Conservation (phyloP, 2,113 vertebrate genomes). For the cattle (Bos taurus) region ARS-UCD2.0 NC_037339.1:50214001-50214500, state of each 20-base stretch:
- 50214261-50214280: background rate
- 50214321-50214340: slow-evolving; percentile 48
- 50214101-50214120: background rate
- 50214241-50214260: slow-evolving; percentile 23
- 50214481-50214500: slow-evolving; percentile 5
- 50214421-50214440: background rate
- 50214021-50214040: slow-evolving; percentile 1
- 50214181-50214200: background rate
- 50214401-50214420: slow-evolving; percentile 18
- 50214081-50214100: slow-evolving; percentile 15
- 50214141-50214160: background rate
- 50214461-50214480: background rate
- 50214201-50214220: background rate
- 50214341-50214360: slow-evolving; percentile 14
- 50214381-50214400: slow-evolving; percentile 9
- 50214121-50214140: slow-evolving; percentile 36
- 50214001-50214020: background rate
- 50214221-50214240: slow-evolving; percentile 36
- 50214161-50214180: slow-evolving; percentile 50
- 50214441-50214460: background rate
- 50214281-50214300: background rate
- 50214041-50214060: slow-evolving; percentile 15
- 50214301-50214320: background rate
- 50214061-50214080: background rate
- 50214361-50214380: slow-evolving; percentile 46